Evolutionary conservation across 1,140 invertebrate species (phyloP), one percentile per base, ranked within the genome.

Genomic region (Phymastichus coffea): DNA sequence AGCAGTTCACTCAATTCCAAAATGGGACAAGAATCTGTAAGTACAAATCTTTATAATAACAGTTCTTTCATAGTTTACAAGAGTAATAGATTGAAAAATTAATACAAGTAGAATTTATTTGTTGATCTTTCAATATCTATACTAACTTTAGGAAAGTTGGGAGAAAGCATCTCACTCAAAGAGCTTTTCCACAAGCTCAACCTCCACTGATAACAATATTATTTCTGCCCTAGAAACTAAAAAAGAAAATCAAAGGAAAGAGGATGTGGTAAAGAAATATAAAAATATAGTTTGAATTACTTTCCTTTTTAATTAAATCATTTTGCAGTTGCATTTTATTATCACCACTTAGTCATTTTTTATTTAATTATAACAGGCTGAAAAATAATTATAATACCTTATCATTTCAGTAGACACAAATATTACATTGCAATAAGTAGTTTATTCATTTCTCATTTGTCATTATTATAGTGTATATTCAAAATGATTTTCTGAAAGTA

Each of bases 1-100:
- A 91, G 89, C 63, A 90, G 88, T 77, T 91, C 89, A 48, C 81
- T 91, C 58, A 91, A 90, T 79, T 91, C 89, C 23, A 92, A 91
- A 82, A 84, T 86, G 74, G 88, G 83, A 71, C 86, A 85, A 70
- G 89, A 91, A 81, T 87, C 86, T 73, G 87, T 89, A 84, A 85
- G n/a, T 54, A 61, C 47, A 41, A 33, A 51, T 30, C n/a, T n/a
- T n/a, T n/a, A n/a, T n/a, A n/a, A n/a, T n/a, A n/a, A n/a, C n/a
- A n/a, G n/a, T n/a, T n/a, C n/a, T n/a, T 62, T 63, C 66, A 59
- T 53, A n/a, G n/a, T n/a, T 47, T 67, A 61, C 59, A 68, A 63
- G 66, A 70, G 67, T 12, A 69, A 71, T 56, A 69, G 62, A 53
- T 64, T 20, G 55, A 57, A 55, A 40, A 57, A 26, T 44, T 12